Percentiles rank a stretch among this genome's conserved stretches.
These are phyloP conservation scores for Lycopodina hypogea DNA, from an alignment of 37 sponge, comb jelly and placozoan genomes.

Conservation along the genomic window DNA sequence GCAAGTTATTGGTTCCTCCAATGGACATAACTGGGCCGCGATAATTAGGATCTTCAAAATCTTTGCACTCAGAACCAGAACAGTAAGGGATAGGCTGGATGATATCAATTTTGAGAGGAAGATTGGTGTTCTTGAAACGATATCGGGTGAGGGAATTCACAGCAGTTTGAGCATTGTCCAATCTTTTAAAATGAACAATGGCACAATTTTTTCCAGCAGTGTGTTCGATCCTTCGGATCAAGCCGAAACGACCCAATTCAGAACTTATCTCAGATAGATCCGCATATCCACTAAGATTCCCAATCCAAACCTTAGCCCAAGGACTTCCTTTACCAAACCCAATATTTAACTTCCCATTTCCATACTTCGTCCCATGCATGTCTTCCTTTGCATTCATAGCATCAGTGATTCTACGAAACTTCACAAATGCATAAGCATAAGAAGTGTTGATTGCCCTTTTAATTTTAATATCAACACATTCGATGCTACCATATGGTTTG, in stretches of 20 bases:
- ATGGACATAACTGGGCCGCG: not conserved
- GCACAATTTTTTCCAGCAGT: slow-evolving; percentile 66
- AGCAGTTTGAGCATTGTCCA: slow-evolving; percentile 73
- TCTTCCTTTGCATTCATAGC: slow-evolving; percentile 90
- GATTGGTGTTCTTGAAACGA: slow-evolving; percentile 46
- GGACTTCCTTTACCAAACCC: slow-evolving; percentile 86
- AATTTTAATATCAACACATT: slow-evolving; percentile 86
- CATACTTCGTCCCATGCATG: slow-evolving; percentile 77
- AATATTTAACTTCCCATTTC: slow-evolving; percentile 72
- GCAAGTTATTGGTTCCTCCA: not conserved
- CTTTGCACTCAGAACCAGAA: slow-evolving; percentile 23
- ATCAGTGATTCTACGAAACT: slow-evolving; percentile 81
- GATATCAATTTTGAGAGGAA: slow-evolving; percentile 54
- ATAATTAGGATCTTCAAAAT: slow-evolving; percentile 18
- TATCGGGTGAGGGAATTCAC: slow-evolving; percentile 34
- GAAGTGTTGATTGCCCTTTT: slow-evolving; percentile 41
- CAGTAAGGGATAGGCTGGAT: not conserved
- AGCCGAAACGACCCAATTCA: slow-evolving; percentile 85
- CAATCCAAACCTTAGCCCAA: slow-evolving; percentile 79
- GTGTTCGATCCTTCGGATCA: slow-evolving; percentile 78
- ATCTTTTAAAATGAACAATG: slow-evolving; percentile 67
- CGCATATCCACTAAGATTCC: slow-evolving; percentile 38
- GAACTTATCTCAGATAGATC: slow-evolving; percentile 74
- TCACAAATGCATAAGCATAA: slow-evolving; percentile 94
- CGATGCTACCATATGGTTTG: slow-evolving; percentile 80